Base-by-base conservation (phyloP, 2,113 vertebrate species). In the Lutjanus erythropterus region DNA sequence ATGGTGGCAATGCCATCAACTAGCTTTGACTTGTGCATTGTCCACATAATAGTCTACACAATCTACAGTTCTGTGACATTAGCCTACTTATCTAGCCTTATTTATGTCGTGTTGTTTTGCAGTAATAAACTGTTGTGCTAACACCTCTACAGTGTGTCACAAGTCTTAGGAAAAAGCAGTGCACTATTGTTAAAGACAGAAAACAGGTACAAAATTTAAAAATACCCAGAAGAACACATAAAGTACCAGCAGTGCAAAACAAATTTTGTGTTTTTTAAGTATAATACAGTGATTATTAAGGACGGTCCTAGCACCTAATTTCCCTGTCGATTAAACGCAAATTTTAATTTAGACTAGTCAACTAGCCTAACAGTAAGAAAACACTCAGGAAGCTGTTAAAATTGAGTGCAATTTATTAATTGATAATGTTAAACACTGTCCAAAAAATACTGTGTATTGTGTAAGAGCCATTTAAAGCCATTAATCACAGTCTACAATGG, bases 21-120 rank as follows among this genome's bases (percentile, higher is more conserved):
- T 4, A 21, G 49, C 18, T 15, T 21, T 74, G 74, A 88, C 58
- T 83, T 78, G 29, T 81, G 33, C 31, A 84, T 42, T 59, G 61
- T 42, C 12, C 37, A 67, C 61, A 84, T 50, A 59, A 52, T 21
- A 21, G 58, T 29, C n/a, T n/a, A n/a, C n/a, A n/a, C 53, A 39
- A 68, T 39, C 27, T 39, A 4, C 15, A 71, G 70, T 14, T 47
- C n/a, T 75, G 10, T 50, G 60, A 21, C 50, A 70, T 66, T 37
- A 35, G 41, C 59, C 67, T 35, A 19, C 19, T 72, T 31, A 59
- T 7, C 14, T 19, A 19, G 44, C 39, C 16, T 25, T 60, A 60
- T 73, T 64, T 62, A 68, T 67, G 59, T 47, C 23, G 65, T 18
- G 18, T 23, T 42, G 53, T 79, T 78, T 64, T 71, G 47, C 39